Base-by-base conservation (phyloP, 2,888 invertebrate genomes). In the Autographa pulchrina region DNA sequence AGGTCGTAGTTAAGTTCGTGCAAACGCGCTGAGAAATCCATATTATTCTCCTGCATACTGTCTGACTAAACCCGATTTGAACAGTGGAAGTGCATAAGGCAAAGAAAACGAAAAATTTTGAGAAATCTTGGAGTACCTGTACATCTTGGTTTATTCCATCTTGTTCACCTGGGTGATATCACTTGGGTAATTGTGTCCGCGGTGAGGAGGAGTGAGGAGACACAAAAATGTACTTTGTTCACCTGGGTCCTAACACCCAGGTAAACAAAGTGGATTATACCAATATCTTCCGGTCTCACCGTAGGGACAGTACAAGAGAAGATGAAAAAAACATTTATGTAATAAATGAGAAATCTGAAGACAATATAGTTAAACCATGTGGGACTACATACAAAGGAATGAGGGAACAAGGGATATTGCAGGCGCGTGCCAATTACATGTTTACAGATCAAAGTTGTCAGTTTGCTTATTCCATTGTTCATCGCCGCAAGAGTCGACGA, bases 401-500 rank as follows among this genome's bases (percentile, higher is more conserved):
- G 2, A 54, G 11, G 9, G 9, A 20, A 3, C 11, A 3, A 9
- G 54, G 20, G 16, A 11, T 61, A 18, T 76, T 65, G 20, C 74
- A 63, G n/a, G 62, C 64, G 58, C 74, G 48, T 70, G 14, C 43
- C 63, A 75, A 63, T 66, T 56, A 70, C 68, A 52, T 64, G 72
- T 77, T 77, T 78, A 71, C 65, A 58, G 54, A 65, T 72, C 32
- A 62, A 35, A 11, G 65, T 25, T 75, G 64, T 72, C 56, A 68
- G 72, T 79, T 72, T 56, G 61, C 60, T 66, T 61, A 78, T 9
- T 43, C 32, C 63, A 74, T 58, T 74, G 66, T 77, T 70, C 64
- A 77, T 60, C 69, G 59, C 58, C 58, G 54, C 43, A 16, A 70
- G 43, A 61, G 63, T 38, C 54, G 48, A 52, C 35, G 65, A n/a